Percentiles rank a stretch among this genome's conserved stretches.
phyloP scores from a whole-genome alignment of 1,140 invertebrate genomes.

The Aphelinus atriplicis region DNA sequence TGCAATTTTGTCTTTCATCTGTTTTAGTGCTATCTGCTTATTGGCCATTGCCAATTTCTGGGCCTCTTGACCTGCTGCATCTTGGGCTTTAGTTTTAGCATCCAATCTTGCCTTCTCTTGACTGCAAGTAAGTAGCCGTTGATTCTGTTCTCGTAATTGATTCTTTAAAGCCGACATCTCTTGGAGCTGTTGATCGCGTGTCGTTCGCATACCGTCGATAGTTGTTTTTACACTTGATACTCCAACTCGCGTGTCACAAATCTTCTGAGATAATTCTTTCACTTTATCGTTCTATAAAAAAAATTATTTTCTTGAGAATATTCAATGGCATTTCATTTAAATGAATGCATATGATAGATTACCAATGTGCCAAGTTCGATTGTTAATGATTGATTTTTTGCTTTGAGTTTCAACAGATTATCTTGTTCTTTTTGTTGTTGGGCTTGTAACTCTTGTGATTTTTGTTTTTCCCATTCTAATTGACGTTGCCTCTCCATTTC shows the following conservation, averaged over 20 bases:
- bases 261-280: constrained; percentile 86
- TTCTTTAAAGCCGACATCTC: constrained; percentile 90
- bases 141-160: constrained; percentile 85
- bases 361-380: constrained; percentile 82
- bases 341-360: constrained; percentile 37
- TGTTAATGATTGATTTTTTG: constrained; percentile 86
- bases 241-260: constrained; percentile 85
- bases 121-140: constrained; percentile 79
- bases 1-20: constrained; percentile 80
- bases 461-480: constrained; percentile 95
- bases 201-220: constrained; percentile 95
- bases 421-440: constrained; percentile 90
- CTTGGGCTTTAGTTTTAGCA: constrained; percentile 73
- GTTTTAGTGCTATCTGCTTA: constrained; percentile 86
- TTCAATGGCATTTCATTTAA: constrained; percentile 12
- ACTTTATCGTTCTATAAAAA: constrained; percentile 78
- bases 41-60: constrained; percentile 79
- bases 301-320: constrained; percentile 26
- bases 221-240: constrained; percentile 93
- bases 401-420: constrained; percentile 88
- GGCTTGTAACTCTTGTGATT: constrained; percentile 85
- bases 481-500: constrained; percentile 96
- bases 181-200: constrained; percentile 87
- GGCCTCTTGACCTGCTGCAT: constrained; percentile 68
- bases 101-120: constrained; percentile 87